Percentiles rank a stretch among this genome's conserved stretches.
Evolutionary conservation across 2,797 vertebrate genomes (phyloP).

Genomic region (Thamnophis elegans): DNA sequence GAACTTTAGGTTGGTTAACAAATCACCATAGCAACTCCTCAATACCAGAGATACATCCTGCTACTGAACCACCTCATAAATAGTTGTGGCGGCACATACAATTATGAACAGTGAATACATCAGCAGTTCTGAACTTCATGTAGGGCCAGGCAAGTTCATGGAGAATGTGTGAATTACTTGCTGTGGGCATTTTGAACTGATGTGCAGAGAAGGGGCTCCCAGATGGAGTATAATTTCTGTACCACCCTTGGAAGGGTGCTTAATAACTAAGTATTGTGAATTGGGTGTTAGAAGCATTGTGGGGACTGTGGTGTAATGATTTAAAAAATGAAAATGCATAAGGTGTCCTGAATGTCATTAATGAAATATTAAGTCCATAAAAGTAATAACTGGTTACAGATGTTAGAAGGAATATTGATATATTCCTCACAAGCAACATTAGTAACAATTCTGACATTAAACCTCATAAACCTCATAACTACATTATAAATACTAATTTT

Average conservation of each 20-base stretch:
- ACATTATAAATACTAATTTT: not conserved
- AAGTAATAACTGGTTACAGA: not conserved
- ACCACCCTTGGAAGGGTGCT: not conserved
- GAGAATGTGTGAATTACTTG: not conserved
- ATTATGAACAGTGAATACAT: not conserved
- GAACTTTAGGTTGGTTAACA: slow-evolving; percentile 1
- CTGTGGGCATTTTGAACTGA: not conserved
- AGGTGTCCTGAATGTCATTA: not conserved
- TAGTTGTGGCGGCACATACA: not conserved
- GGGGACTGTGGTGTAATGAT: not conserved
- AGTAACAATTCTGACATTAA: not conserved
- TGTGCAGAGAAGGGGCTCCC: not conserved
- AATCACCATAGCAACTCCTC: slow-evolving; percentile 38
- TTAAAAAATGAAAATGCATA: not conserved
- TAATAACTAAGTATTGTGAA: not conserved
- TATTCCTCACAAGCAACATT: not conserved
- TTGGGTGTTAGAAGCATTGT: not conserved
- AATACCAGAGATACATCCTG: slow-evolving; percentile 12
- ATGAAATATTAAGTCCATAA: not conserved
- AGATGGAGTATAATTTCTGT: not conserved
- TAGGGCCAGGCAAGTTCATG: not conserved
- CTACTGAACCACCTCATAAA: slow-evolving; percentile 25
- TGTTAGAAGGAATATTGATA: not conserved
- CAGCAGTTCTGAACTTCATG: slow-evolving; percentile 3
- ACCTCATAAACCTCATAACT: not conserved